Evolutionary conservation across 2,888 invertebrate genomes (phyloP).

Genomic region (Drosophila limbata): DNA sequence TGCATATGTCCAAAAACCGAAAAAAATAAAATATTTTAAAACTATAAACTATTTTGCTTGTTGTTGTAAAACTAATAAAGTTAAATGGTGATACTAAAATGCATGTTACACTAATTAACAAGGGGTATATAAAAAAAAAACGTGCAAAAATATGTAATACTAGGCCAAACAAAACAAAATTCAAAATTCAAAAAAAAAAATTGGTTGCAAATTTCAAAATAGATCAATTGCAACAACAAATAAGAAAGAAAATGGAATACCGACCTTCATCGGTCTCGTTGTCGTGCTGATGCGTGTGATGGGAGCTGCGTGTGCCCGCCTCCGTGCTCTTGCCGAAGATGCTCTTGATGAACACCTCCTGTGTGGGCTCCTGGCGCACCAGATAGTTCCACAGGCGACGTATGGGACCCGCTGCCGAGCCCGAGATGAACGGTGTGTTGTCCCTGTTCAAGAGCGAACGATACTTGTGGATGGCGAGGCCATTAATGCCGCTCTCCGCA

Average conservation of each 20-base stretch:
- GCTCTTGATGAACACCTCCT: constrained; percentile 97
- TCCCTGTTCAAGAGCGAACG: constrained; percentile 95
- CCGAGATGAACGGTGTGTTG: constrained; percentile 96
- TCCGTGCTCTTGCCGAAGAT: constrained; percentile 93
- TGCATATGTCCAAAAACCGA: constrained; percentile 11
- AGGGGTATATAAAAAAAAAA: background rate
- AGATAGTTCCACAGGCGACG: constrained; percentile 96
- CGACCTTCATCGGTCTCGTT: constrained; percentile 83
- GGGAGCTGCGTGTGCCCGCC: constrained; percentile 56
- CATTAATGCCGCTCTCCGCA: constrained; percentile 90
- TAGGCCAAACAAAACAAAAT: constrained; percentile 1
- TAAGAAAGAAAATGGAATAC: constrained; percentile 33
- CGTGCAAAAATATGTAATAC: constrained; percentile 3
- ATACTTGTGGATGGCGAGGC: constrained; percentile 97
- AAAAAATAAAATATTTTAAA: background rate
- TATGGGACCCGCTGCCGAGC: constrained; percentile 90
- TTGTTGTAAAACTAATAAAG: constrained; percentile 12
- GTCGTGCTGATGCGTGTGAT: constrained; percentile 66
- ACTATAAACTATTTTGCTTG: background rate
- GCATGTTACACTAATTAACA: constrained; percentile 13
- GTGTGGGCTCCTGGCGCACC: constrained; percentile 95
- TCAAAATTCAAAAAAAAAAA: background rate
- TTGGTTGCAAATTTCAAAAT: background rate
- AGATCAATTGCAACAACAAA: constrained; percentile 48
- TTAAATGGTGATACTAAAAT: constrained; percentile 4